Conservation (phyloP, 2,797 vertebrate species). For the Dryobates pubescens region DNA sequence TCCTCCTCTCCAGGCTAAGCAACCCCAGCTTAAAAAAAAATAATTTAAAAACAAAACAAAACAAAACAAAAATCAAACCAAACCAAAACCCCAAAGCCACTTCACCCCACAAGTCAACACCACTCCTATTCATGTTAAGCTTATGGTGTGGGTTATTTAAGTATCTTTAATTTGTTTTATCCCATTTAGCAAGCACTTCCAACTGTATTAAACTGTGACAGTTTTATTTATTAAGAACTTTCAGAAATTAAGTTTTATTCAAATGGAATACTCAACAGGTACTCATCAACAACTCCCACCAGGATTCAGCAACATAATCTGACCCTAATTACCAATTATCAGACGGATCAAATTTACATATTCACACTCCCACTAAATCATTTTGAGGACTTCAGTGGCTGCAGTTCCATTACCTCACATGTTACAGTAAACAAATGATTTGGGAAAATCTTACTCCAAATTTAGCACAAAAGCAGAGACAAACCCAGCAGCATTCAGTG, state of each 20-base stretch:
- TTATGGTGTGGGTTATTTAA: neutral
- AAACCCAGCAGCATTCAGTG: neutral
- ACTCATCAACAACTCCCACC: neutral
- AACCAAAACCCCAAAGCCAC: neutral
- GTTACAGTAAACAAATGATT: neutral
- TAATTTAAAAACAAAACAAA: no score
- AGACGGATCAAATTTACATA: neutral
- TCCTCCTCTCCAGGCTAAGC: no score
- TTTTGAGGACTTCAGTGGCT: neutral
- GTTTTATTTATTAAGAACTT: conserved; percentile 1
- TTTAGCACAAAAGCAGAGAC: neutral
- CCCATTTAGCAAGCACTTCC: neutral
- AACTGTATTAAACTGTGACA: neutral
- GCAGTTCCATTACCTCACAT: neutral
- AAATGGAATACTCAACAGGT: neutral
- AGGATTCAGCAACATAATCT: neutral
- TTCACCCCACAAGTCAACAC: neutral
- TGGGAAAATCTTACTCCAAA: neutral
- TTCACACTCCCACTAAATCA: neutral
- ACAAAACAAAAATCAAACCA: neutral
- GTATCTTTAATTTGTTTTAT: neutral
- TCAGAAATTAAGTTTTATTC: neutral
- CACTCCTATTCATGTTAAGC: neutral
- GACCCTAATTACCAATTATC: neutral
- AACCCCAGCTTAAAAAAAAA: neutral